Percentiles rank a stretch among this genome's conserved stretches.
phyloP scores from a whole-genome alignment of 2,113 vertebrate genomes.

The Halichoeres trimaculatus region DNA sequence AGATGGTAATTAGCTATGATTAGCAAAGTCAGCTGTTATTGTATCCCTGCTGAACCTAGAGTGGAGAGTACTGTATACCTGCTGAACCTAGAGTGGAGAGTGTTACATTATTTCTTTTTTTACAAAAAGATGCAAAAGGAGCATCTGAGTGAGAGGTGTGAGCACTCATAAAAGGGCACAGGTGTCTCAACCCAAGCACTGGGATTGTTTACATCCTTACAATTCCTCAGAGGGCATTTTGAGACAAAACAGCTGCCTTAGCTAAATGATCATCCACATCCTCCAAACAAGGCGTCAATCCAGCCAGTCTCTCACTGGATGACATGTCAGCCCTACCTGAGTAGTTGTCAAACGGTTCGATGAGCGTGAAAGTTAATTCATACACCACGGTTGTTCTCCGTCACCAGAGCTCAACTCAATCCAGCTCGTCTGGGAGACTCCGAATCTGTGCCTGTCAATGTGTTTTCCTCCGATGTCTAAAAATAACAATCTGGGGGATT shows the following conservation, averaged over 20 bases:
- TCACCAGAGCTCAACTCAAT: slow-evolving; percentile 41
- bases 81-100: not conserved
- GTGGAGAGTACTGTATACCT: not conserved
- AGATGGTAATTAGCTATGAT: too few species aligned
- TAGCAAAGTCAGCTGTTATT: too few species aligned
- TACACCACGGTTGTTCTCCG: slow-evolving; percentile 11
- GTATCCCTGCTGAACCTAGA: slow-evolving; percentile 5
- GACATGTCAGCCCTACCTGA: slow-evolving; percentile 16
- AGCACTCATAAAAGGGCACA: slow-evolving; percentile 18
- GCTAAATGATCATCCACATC: slow-evolving; percentile 22
- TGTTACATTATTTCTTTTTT: not conserved
- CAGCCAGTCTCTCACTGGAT: slow-evolving; percentile 28
- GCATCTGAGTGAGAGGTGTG: slow-evolving; percentile 16
- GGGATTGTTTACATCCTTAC: slow-evolving; percentile 54
- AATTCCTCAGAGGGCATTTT: slow-evolving; percentile 29
- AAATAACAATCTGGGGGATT: not conserved
- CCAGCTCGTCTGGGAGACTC: slow-evolving; percentile 25
- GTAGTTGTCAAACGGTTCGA: slow-evolving; percentile 59
- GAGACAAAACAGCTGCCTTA: slow-evolving; percentile 28
- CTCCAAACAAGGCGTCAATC: slow-evolving; percentile 29
- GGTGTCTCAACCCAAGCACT: slow-evolving; percentile 32
- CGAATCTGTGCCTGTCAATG: slow-evolving; percentile 18
- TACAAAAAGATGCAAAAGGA: slow-evolving; percentile 5
- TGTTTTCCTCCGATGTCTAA: not conserved
- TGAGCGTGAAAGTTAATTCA: slow-evolving; percentile 54